A percentile compares a stretch with the other conserved stretches of the same genome.
Conservation (phyloP, 2,797 vertebrate species). For the Pitangus sulphuratus region DNA sequence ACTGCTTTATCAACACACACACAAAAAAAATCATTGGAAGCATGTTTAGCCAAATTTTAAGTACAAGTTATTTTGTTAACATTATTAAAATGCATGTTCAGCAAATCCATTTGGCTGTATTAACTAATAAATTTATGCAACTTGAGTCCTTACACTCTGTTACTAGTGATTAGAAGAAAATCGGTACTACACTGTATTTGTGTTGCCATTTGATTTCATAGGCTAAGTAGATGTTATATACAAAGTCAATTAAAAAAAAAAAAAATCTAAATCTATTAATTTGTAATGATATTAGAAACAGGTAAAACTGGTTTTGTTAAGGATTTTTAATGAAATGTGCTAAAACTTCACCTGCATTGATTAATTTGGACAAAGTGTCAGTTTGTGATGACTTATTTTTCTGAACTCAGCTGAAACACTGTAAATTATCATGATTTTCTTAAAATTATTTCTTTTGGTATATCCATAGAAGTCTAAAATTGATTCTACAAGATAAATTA, state of each 20-base stretch:
- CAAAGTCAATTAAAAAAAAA: background rate
- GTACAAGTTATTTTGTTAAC: slow-evolving; percentile 54
- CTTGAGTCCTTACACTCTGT: background rate
- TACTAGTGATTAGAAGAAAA: background rate
- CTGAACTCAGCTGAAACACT: background rate
- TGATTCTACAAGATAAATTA: background rate
- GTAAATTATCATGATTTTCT: accelerated
- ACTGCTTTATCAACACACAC: background rate
- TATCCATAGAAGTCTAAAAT: background rate
- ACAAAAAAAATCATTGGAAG: background rate
- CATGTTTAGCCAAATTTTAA: slow-evolving; percentile 23
- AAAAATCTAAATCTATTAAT: background rate
- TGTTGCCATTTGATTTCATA: background rate
- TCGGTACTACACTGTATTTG: background rate
- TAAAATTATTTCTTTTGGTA: background rate
- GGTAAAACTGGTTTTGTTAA: background rate
- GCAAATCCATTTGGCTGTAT: slow-evolving; percentile 36
- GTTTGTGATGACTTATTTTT: background rate
- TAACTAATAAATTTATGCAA: background rate
- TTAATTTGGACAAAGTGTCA: background rate
- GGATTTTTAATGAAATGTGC: background rate
- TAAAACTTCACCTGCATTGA: background rate
- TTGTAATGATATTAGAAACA: background rate
- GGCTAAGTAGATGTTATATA: background rate
- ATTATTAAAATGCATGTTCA: slow-evolving; percentile 51